Conservation (phyloP, 2,888 invertebrate species). For the Thymelicus lineola region DNA sequence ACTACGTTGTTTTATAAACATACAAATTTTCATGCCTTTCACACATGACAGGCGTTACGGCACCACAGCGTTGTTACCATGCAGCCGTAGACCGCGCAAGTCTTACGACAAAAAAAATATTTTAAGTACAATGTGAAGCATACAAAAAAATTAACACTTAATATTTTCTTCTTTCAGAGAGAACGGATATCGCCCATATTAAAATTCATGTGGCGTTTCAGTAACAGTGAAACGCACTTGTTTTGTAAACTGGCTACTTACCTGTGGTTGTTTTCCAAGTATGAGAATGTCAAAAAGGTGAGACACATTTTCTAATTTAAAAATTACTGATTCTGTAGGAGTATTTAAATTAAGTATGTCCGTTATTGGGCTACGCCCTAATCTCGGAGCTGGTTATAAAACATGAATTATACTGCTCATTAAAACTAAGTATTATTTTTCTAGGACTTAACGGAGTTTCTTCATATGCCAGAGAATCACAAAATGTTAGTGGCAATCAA, state of each 20-base stretch:
- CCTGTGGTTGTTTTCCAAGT: conserved; percentile 87
- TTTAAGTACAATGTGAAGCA: no score
- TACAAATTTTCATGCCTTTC: no score
- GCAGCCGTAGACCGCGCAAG: no score
- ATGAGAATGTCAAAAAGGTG: conserved; percentile 73
- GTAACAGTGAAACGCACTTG: conserved; percentile 87
- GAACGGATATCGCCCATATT: conserved; percentile 86
- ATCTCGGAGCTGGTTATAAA: no score
- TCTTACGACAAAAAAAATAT: no score
- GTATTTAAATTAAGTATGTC: no score
- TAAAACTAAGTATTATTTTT: conserved; percentile 39
- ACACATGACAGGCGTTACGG: no score
- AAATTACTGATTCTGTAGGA: no score
- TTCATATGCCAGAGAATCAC: conserved; percentile 68
- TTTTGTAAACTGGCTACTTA: conserved; percentile 88
- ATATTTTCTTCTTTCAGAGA: conserved; percentile 66
- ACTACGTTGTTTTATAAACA: no score
- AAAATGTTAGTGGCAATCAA: conserved; percentile 70
- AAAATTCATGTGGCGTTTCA: conserved; percentile 87
- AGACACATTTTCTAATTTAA: conserved; percentile 39
- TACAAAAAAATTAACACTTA: background rate
- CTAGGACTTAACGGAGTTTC: conserved; percentile 70
- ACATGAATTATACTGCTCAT: no score
- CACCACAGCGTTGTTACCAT: no score
- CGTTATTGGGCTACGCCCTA: no score